These are phyloP conservation scores for Ypsolopha sequella DNA, from an alignment of 2,888 invertebrate species.

Conservation along the genomic window DNA sequence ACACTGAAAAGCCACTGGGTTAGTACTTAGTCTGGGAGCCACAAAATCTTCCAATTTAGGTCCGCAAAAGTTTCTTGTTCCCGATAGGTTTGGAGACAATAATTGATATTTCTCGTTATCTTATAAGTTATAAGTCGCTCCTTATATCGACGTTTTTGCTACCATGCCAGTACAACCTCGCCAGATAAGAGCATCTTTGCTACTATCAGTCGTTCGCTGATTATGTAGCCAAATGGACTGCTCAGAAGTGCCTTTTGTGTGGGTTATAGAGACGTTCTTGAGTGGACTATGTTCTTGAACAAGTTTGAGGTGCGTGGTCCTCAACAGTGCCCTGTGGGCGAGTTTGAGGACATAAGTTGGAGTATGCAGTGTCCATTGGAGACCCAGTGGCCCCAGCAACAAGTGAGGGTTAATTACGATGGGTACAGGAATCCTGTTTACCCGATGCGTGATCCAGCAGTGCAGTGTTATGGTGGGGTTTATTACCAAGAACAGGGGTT, in stretches of 20 bases:
- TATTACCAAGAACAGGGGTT: slow-evolving; percentile 15
- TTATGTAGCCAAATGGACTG: slow-evolving; percentile 59
- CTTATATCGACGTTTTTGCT: slow-evolving; percentile 27
- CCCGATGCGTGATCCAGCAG: slow-evolving; percentile 18
- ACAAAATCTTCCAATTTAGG: too few relatives aligned
- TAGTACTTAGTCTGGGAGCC: too few relatives aligned
- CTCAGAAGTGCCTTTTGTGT: slow-evolving; percentile 14
- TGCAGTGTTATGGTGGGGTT: slow-evolving; percentile 36
- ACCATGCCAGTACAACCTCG: slow-evolving; percentile 41
- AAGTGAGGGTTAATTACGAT: slow-evolving; percentile 4
- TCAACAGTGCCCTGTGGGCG: slow-evolving; percentile 35
- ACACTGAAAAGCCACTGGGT: too few relatives aligned
- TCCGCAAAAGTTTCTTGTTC: too few relatives aligned
- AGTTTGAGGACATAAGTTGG: slow-evolving; percentile 38
- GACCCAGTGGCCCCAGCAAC: slow-evolving; percentile 36
- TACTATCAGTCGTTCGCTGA: slow-evolving; percentile 59
- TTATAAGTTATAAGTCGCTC: not conserved
- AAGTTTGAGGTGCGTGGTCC: slow-evolving; percentile 22
- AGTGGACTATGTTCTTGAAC: slow-evolving; percentile 42
- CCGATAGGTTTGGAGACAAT: too few relatives aligned
- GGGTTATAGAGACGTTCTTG: slow-evolving; percentile 15
- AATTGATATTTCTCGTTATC: not conserved
- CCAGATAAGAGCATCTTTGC: slow-evolving; percentile 56
- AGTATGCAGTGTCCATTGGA: slow-evolving; percentile 41
- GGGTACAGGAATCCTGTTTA: not conserved